These are phyloP conservation scores for Capitella teleta DNA, from an alignment of 1,140 invertebrate species.

Conservation along the genomic window DNA sequence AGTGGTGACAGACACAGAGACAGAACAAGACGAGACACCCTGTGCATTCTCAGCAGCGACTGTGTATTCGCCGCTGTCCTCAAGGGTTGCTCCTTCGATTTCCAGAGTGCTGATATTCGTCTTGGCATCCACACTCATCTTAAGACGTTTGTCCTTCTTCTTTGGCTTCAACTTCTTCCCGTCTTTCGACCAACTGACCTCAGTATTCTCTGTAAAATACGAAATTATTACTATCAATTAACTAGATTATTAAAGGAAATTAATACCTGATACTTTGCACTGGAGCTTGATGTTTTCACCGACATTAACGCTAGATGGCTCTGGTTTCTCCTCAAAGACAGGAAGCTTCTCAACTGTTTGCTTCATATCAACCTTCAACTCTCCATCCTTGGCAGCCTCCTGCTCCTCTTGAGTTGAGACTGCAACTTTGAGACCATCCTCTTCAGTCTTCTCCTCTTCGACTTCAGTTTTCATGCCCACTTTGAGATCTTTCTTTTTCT, in stretches of 20 bases:
- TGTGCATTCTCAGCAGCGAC: slow-evolving; percentile 24
- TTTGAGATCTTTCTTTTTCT: no score
- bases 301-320: not conserved
- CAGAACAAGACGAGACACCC: slow-evolving; percentile 14
- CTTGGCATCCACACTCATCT: slow-evolving; percentile 9
- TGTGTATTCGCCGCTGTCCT: slow-evolving; percentile 26
- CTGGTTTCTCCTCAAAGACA: not conserved
- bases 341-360: no score
- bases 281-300: not conserved
- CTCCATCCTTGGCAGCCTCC: no score
- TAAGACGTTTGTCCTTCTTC: slow-evolving; percentile 17
- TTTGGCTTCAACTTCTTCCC: slow-evolving; percentile 16
- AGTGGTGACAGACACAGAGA: slow-evolving; percentile 3
- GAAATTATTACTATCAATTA: no score
- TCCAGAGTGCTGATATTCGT: not conserved
- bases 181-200: slow-evolving; percentile 59
- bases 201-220: slow-evolving; percentile 50
- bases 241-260: no score
- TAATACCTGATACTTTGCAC: not conserved
- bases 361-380: no score
- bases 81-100: slow-evolving; percentile 15
- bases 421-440: no score
- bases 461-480: no score
- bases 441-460: no score
- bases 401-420: no score